Conservation (phyloP, 1,140 invertebrate species). For the Drosophila biarmipes region DNA sequence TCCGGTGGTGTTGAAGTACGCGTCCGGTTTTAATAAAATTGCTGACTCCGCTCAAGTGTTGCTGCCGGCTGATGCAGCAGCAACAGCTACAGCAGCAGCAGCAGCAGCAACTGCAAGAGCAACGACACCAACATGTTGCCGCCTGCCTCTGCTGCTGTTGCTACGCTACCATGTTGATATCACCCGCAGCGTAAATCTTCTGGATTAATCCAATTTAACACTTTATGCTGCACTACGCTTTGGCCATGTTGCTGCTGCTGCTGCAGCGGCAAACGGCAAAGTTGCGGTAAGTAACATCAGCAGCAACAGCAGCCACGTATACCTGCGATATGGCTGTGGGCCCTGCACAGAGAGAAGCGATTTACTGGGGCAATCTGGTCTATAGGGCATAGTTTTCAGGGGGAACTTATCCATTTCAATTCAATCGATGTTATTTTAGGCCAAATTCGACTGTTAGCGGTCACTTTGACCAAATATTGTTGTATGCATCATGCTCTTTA, state of each 20-base stretch:
- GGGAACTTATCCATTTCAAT: no score
- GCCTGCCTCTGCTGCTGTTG: constrained; percentile 32
- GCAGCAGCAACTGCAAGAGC: constrained; percentile 23
- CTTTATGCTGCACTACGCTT: constrained; percentile 83
- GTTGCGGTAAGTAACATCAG: constrained; percentile 44
- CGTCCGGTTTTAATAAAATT: constrained; percentile 83
- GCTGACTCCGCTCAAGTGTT: constrained; percentile 65
- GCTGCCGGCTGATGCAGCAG: constrained; percentile 35
- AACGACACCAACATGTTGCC: constrained; percentile 63
- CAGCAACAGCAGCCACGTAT: constrained; percentile 26
- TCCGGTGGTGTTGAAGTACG: constrained; percentile 73
- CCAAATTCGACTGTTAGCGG: neutral
- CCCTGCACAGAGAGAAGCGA: constrained; percentile 36
- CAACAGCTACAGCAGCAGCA: constrained; percentile 23
- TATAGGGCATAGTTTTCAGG: neutral
- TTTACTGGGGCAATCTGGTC: neutral
- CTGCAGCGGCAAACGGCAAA: constrained; percentile 20
- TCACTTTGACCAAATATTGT: neutral
- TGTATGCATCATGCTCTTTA: neutral
- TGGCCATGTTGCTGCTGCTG: constrained; percentile 60
- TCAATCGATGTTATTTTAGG: no score
- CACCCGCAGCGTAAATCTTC: constrained; percentile 84
- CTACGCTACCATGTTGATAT: constrained; percentile 77
- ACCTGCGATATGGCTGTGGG: constrained; percentile 48
- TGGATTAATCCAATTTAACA: constrained; percentile 84